A percentile compares a stretch with the other conserved stretches of the same genome.
Conservation (phyloP, 2,888 invertebrate genomes). For the Lasioglossum villosulum region DNA sequence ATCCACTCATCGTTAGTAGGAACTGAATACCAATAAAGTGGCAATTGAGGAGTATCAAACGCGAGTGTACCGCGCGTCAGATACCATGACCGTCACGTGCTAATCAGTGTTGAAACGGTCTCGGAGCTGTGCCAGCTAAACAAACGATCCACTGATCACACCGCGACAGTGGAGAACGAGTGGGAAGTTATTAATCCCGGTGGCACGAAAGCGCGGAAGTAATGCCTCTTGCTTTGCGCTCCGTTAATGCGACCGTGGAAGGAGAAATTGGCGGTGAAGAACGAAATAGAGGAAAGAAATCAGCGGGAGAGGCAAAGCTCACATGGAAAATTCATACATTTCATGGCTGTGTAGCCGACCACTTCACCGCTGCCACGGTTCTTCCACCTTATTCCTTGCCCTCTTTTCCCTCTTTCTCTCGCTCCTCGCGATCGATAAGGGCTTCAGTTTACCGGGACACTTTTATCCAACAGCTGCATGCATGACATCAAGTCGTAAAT, state of each 20-base stretch:
- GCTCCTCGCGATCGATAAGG: slow-evolving; percentile 57
- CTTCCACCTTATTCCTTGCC: slow-evolving; percentile 16
- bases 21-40: background rate
- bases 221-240: slow-evolving; percentile 64
- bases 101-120: background rate
- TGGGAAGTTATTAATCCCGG: slow-evolving; percentile 68
- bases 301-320: slow-evolving; percentile 44
- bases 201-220: slow-evolving; percentile 49
- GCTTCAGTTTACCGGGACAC: slow-evolving; percentile 63
- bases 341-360: slow-evolving; percentile 53
- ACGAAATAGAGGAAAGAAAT: slow-evolving; percentile 50
- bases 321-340: slow-evolving; percentile 71
- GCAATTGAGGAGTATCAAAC: background rate
- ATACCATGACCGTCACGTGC: background rate
- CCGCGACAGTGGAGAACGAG: slow-evolving; percentile 38
- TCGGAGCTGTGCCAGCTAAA: slow-evolving; percentile 2
- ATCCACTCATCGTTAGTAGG: background rate
- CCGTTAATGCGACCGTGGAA: slow-evolving; percentile 54
- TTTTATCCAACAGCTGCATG: slow-evolving; percentile 63
- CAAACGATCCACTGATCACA: background rate
- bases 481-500: slow-evolving; percentile 60
- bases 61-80: background rate
- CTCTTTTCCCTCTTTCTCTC: slow-evolving; percentile 42
- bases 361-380: slow-evolving; percentile 46
- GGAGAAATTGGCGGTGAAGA: slow-evolving; percentile 26